Base-by-base conservation (phyloP, 2,113 vertebrate species). In the Lophura nycthemera region DNA sequence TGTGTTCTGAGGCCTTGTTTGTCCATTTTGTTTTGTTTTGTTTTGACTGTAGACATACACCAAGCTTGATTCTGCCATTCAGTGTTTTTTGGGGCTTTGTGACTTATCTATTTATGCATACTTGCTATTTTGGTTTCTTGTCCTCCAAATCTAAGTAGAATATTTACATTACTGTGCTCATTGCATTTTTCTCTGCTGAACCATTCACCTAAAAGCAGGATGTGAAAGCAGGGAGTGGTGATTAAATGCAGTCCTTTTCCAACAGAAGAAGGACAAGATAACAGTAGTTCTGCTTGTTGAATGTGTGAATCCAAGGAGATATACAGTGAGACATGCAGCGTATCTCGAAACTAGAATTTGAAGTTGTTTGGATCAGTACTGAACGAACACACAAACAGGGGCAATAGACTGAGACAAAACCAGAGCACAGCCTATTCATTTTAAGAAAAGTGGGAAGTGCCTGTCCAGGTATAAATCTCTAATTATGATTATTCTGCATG, bases 31-130 rank as follows among this genome's bases (percentile, higher is more conserved):
- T 73, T 95, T 72, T 94, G 74, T 64, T 94, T 90, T 75, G 57
- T 60, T 93, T 95, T 89, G 56, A 69, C 64, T 94, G 66, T 87
- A 86, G 90, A 72, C 54, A 69, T 91, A 90, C 48, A 63, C 93
- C 88, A 90, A 92, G 57, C 76, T 90, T 81, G 52, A 86, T 90
- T 92, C 48, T 92, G 24, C 30, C 36, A 54, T 72, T 91, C 61
- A 61, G 65, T 67, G 61, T 0, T 66, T 73, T 89, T 82, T 73
- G 85, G 73, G 75, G 32, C 91, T 91, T 70, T 61, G 48, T 86
- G 80, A 86, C 76, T 92, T 91, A 85, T 78, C 80, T 96, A 92
- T 97, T 97, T 96, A 91, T 88, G 40, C 48, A 42, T 91, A 48
- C 67, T 88, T 93, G 66, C 90, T 88, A 67, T 78, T 97, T 92